Percentiles rank a stretch among this genome's conserved stretches.
Conservation (phyloP, 2,888 invertebrate species). For the Paralinhomoeus sp. region DNA sequence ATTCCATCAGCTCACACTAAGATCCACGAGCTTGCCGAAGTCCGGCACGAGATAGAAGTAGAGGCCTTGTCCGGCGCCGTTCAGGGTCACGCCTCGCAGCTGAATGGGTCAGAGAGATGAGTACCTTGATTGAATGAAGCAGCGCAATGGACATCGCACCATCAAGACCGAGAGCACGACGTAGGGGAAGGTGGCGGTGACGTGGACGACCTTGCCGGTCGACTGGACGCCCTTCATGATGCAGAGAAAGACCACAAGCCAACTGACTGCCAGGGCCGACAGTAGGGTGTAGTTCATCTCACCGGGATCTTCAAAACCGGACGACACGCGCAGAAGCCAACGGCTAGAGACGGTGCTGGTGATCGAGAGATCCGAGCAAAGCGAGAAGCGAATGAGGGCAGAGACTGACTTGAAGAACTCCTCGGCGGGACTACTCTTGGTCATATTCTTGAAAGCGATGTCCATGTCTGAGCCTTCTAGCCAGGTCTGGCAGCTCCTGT, state of each 20-base stretch:
- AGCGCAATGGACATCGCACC: too few relatives aligned
- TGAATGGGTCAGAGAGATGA: not conserved
- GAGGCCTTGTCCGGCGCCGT: conserved; percentile 1
- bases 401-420: conserved; percentile 1
- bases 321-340: conserved; percentile 11
- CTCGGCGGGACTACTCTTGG: not conserved
- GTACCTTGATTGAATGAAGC: too few relatives aligned
- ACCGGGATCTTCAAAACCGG: conserved; percentile 10
- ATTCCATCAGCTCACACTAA: too few relatives aligned
- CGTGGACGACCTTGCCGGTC: conserved; percentile 2
- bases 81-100: conserved; percentile 1
- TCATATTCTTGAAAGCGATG: too few relatives aligned
- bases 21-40: too few relatives aligned
- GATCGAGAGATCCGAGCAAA: too few relatives aligned
- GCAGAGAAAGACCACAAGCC: conserved; percentile 8
- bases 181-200: conserved; percentile 4
- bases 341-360: too few relatives aligned
- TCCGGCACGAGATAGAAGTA: not conserved
- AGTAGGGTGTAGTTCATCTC: conserved; percentile 10
- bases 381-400: too few relatives aligned
- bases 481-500: too few relatives aligned
- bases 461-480: too few relatives aligned
- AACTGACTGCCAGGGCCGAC: conserved; percentile 2
- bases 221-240: conserved; percentile 3
- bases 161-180: not conserved